Conservation (phyloP, 2,797 vertebrate genomes). For the Aulostomus chinensis region DNA sequence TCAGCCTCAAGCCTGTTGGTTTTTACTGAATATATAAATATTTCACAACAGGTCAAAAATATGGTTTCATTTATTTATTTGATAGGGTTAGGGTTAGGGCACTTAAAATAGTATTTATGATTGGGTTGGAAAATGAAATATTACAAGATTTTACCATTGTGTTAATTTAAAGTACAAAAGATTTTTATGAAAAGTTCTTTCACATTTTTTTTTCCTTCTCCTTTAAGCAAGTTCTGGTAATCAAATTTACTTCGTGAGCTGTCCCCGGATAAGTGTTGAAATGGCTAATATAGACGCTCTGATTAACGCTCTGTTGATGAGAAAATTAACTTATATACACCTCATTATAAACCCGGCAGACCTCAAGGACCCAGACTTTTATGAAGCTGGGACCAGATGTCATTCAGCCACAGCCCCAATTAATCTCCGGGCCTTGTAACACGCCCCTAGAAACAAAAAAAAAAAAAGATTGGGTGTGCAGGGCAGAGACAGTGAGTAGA, state of each 20-base stretch:
- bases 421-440: conserved; percentile 84
- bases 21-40: neutral
- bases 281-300: conserved; percentile 65
- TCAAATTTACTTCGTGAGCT: conserved; percentile 44
- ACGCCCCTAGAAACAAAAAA: conserved; percentile 73
- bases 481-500: conserved; percentile 76
- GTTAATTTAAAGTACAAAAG: neutral
- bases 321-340: conserved; percentile 92
- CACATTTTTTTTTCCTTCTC: neutral
- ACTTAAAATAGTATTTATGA: no score
- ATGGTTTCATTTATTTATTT: no score
- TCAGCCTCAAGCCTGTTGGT: neutral
- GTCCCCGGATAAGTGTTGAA: conserved; percentile 38
- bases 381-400: conserved; percentile 81
- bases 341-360: conserved; percentile 87
- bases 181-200: neutral
- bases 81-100: no score
- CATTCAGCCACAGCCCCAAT: conserved; percentile 88
- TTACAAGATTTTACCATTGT: no score
- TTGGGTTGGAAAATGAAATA: no score
- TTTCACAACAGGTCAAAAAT: neutral
- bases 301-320: conserved; percentile 85
- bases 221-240: conserved; percentile 22
- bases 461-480: conserved; percentile 66
- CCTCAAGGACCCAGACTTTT: conserved; percentile 77